Base-by-base conservation (phyloP, 2,797 vertebrate genomes). In the Sebastes variabilis region DNA sequence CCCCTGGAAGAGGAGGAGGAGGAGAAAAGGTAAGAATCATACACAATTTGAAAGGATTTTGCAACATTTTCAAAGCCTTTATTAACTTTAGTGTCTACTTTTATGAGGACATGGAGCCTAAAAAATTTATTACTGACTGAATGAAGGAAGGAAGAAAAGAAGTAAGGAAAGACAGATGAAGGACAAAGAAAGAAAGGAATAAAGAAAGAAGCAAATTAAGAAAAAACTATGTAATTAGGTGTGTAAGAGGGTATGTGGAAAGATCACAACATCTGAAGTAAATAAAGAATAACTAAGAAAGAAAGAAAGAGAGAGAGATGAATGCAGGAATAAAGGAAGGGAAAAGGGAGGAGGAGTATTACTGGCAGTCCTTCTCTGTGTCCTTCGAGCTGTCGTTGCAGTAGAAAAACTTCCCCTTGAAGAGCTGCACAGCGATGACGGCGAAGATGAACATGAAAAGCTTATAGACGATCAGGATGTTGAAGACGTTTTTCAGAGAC, bases 371-470 rank as follows among this genome's bases (percentile, higher is more conserved):
- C 82, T 98, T 97, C 91, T 99, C 95, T 0, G 97, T 99, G 93
- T 98, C 97, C 93, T 99, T 99, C 5, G 98, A 99, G 81, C 97
- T 98, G 95, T 99, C 99, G 0, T 97, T 99, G 74, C 99, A 99
- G 85, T 99, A 99, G 91, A 99, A 99, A 89, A 99, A 99, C 90
- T 99, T 99, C 55, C 98, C 98, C 93, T 99, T 99, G 94, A 99
- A 99, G 60, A 99, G 98, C 86, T 99, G 98, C 72, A 99, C 98
- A 0, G 98, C 98, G 5, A 99, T 99, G 94, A 99, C 99, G 1
- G 98, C 99, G 18, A 99, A 99, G 94, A 99, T 99, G 96, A 99
- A 99, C 98, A 99, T 99, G 85, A 99, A 99, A 82, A 99, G 98
- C 91, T 99, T 99, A 93, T 99, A 99, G 87, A 99, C 99, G 2